A percentile compares a stretch with the other conserved stretches of the same genome.
These are phyloP conservation scores for Distichodus sexfasciatus DNA, from an alignment of 2,797 vertebrate genomes.

Conservation along the genomic window DNA sequence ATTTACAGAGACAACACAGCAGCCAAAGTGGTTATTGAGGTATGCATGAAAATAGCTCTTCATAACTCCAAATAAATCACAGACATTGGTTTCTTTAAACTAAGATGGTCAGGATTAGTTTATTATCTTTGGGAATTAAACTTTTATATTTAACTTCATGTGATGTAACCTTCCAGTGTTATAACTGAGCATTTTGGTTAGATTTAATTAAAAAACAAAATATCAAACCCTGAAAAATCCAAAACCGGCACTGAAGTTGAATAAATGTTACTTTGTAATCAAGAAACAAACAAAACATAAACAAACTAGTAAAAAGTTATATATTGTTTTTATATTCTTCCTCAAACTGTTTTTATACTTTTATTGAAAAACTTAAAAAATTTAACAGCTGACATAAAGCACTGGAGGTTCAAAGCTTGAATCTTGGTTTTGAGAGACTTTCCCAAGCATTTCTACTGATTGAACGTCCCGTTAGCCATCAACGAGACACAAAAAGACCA, in stretches of 20 bases:
- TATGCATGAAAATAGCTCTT: slow-evolving; percentile 17
- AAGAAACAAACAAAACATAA: background rate
- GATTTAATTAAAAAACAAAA: background rate
- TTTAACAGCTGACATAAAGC: background rate
- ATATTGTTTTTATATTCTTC: too few relatives aligned
- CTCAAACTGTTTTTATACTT: background rate
- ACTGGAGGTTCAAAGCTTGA: background rate
- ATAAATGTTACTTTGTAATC: background rate
- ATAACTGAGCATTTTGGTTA: background rate
- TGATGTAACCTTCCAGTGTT: slow-evolving; percentile 38
- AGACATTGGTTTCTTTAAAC: background rate
- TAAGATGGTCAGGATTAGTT: background rate
- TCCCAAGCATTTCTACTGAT: too few relatives aligned
- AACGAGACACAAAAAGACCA: too few relatives aligned
- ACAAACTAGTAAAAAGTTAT: too few relatives aligned
- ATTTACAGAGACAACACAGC: slow-evolving; percentile 27
- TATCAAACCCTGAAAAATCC: background rate
- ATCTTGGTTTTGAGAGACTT: too few relatives aligned
- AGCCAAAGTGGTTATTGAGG: slow-evolving; percentile 12
- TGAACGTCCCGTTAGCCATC: too few relatives aligned
- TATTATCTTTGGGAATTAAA: slow-evolving; percentile 11
- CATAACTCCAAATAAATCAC: too few relatives aligned
- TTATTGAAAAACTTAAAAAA: background rate
- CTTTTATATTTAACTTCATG: slow-evolving; percentile 3
- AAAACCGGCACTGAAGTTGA: background rate